A percentile compares a stretch with the other conserved stretches of the same genome.
phyloP scores from a whole-genome alignment of 1,140 invertebrate genomes.

The Hypsibius dujardini region DNA sequence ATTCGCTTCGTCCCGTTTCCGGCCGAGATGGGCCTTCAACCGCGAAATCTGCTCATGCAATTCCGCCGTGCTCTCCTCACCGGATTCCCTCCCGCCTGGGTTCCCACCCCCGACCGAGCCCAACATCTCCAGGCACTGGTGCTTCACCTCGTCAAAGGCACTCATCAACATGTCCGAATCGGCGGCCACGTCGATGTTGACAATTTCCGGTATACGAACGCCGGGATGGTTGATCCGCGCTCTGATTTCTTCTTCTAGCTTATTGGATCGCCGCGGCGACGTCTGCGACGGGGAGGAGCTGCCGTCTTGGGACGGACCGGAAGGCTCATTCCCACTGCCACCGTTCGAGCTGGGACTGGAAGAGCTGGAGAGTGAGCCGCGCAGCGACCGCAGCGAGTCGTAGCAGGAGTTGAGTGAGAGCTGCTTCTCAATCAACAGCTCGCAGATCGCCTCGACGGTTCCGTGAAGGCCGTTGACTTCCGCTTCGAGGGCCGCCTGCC shows the following conservation, averaged over 20 bases:
- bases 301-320: not conserved
- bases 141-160: not conserved
- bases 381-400: not conserved
- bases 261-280: not conserved
- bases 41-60: constrained; percentile 67
- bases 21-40: constrained; percentile 62
- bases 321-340: not conserved
- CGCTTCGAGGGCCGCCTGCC: not conserved
- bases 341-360: too few species aligned
- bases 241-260: not conserved
- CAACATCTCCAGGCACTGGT: constrained; percentile 2
- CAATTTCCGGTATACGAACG: not conserved
- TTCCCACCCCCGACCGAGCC: not conserved
- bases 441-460: not conserved
- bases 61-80: constrained; percentile 38
- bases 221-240: not conserved
- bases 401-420: constrained; percentile 1
- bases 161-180: constrained; percentile 6
- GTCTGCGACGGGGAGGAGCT: constrained; percentile 2
- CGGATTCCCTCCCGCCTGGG: constrained; percentile 23
- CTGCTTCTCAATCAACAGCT: constrained; percentile 9
- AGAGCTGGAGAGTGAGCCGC: not conserved
- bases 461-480: not conserved
- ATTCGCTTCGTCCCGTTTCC: constrained; percentile 93
- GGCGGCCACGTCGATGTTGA: not conserved